A percentile compares a stretch with the other conserved stretches of the same genome.
These are phyloP conservation scores for Eufriesea mexicana DNA, from an alignment of 1,140 invertebrate species.

Conservation along the genomic window DNA sequence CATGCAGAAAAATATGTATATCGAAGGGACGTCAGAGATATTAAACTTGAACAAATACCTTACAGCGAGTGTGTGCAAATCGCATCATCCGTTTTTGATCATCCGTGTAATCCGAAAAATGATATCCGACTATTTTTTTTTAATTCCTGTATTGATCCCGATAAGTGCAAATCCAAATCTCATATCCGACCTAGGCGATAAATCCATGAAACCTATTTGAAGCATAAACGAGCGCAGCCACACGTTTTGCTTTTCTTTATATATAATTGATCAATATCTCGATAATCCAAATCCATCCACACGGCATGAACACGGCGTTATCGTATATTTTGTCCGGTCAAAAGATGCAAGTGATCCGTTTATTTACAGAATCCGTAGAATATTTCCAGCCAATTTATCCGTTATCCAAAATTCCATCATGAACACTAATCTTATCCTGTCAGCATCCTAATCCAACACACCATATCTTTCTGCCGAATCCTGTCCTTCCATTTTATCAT, in stretches of 20 bases:
- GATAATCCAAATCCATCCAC: constrained; percentile 73
- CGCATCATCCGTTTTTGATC: constrained; percentile 60
- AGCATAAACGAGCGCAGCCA: constrained; percentile 57
- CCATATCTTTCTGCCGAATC: constrained; percentile 61
- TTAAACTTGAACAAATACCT: constrained; percentile 72
- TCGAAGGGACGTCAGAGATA: constrained; percentile 63
- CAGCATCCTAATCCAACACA: constrained; percentile 60
- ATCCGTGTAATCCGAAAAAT: constrained; percentile 58
- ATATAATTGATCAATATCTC: constrained; percentile 62
- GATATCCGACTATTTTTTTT: constrained; percentile 62
- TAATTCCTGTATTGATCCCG: constrained; percentile 57
- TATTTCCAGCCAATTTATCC: constrained; percentile 70
- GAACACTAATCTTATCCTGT: constrained; percentile 67
- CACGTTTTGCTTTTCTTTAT: constrained; percentile 51
- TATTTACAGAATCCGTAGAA: constrained; percentile 64
- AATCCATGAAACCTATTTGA: constrained; percentile 71
- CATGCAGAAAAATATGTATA: constrained; percentile 66
- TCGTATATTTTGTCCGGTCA: constrained; percentile 52
- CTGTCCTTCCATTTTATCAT: constrained; percentile 55
- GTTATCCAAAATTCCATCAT: constrained; percentile 72
- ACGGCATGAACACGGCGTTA: constrained; percentile 54
- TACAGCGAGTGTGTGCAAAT: constrained; percentile 52
- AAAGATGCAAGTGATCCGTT: constrained; percentile 61
- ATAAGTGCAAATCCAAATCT: constrained; percentile 60
- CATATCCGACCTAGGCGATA: constrained; percentile 72